These are phyloP conservation scores for Hemaris fuciformis DNA, from an alignment of 2,888 invertebrate genomes.

Conservation along the genomic window DNA sequence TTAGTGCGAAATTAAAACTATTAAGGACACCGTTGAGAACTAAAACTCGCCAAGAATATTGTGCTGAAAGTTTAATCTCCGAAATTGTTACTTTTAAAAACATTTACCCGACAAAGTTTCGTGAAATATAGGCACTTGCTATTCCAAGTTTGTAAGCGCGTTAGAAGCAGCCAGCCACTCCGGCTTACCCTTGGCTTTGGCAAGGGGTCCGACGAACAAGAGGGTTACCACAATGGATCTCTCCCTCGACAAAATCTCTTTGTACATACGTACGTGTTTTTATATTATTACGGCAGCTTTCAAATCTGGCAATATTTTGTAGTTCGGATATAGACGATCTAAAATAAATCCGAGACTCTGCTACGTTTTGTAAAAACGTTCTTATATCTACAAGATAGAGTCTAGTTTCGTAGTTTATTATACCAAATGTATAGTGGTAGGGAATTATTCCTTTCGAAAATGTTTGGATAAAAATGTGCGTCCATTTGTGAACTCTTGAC, in stretches of 20 bases:
- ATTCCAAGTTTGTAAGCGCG: slow-evolving; percentile 50
- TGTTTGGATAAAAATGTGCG: background rate
- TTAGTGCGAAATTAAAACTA: background rate
- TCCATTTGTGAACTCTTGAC: too few species aligned
- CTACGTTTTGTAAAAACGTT: background rate
- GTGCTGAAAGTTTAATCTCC: slow-evolving; percentile 14
- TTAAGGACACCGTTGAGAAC: background rate
- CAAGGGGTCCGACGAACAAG: slow-evolving; percentile 56
- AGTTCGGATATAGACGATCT: background rate
- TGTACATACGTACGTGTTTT: slow-evolving; percentile 11
- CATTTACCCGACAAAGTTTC: slow-evolving; percentile 25
- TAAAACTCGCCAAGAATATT: background rate
- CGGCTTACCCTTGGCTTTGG: slow-evolving; percentile 61
- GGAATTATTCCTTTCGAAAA: background rate
- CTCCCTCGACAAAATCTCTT: slow-evolving; percentile 64
- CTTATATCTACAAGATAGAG: background rate
- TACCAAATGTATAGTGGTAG: too few species aligned
- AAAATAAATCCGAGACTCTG: background rate
- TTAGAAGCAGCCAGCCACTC: slow-evolving; percentile 50
- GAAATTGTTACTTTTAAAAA: slow-evolving; percentile 6
- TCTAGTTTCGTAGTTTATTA: background rate
- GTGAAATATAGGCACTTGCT: slow-evolving; percentile 41
- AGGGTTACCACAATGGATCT: slow-evolving; percentile 75
- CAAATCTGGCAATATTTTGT: slow-evolving; percentile 12
- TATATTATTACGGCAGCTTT: slow-evolving; percentile 10